Percentiles rank a stretch among this genome's conserved stretches.
These are phyloP conservation scores for Addax nasomaculatus DNA, from an alignment of 2,113 vertebrate genomes.

Conservation along the genomic window DNA sequence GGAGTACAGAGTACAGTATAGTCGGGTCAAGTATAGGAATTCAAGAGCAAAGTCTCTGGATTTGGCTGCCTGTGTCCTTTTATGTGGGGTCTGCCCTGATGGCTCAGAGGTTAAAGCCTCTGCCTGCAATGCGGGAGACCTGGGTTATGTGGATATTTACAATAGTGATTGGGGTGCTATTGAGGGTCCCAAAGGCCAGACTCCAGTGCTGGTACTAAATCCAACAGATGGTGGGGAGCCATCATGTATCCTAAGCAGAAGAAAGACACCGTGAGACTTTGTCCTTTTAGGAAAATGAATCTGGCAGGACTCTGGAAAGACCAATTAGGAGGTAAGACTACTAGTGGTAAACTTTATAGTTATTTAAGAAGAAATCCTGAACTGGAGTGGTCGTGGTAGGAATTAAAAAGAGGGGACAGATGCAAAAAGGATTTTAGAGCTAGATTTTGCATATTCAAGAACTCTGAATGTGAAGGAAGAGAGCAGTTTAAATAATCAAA, in stretches of 20 bases:
- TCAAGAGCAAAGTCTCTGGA: neutral
- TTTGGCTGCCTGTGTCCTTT: neutral
- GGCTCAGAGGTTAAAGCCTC: too few relatives aligned
- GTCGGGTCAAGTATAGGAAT: neutral
- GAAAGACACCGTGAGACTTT: neutral
- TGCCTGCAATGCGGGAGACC: too few relatives aligned
- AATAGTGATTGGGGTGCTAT: neutral
- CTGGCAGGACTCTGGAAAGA: neutral
- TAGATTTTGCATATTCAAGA: neutral
- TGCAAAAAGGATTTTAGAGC: neutral
- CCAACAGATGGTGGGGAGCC: neutral
- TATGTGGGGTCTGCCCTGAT: neutral
- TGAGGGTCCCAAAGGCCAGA: too few relatives aligned
- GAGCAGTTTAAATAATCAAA: neutral
- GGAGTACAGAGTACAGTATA: neutral
- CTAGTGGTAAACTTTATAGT: neutral
- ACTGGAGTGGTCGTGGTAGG: neutral
- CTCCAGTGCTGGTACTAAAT: neutral
- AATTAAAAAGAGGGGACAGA: neutral
- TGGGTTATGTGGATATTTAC: neutral
- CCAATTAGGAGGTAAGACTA: neutral
- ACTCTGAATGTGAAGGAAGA: constrained; percentile 26
- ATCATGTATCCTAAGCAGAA: neutral
- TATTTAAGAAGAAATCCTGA: neutral
- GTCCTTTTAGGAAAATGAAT: neutral